A percentile compares a stretch with the other conserved stretches of the same genome.
These are phyloP conservation scores for Cassiopea andromeda DNA, from an alignment of 30 jellyfish, hydroid and myxozoan species.

Conservation along the genomic window DNA sequence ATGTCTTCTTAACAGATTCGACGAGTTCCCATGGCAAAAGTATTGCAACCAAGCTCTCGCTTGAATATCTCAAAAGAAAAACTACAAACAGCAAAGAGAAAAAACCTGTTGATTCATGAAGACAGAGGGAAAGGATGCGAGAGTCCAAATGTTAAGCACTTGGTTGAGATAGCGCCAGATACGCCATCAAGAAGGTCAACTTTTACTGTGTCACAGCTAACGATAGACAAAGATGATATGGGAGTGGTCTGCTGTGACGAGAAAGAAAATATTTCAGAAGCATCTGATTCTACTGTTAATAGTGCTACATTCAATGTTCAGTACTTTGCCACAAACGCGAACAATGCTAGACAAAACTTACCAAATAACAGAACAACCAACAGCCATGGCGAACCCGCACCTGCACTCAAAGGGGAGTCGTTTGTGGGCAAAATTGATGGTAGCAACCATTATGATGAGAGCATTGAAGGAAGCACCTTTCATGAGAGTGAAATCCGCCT, in stretches of 20 bases:
- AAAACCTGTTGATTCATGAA: background rate
- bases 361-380: background rate
- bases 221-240: background rate
- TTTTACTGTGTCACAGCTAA: conserved; percentile 51
- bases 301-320: conserved; percentile 38
- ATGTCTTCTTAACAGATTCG: background rate
- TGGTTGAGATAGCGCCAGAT: conserved; percentile 69
- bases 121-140: background rate
- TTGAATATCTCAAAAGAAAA: background rate
- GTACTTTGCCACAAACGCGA: background rate
- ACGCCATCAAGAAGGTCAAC: conserved; percentile 84
- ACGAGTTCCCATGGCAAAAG: conserved; percentile 9
- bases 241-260: background rate
- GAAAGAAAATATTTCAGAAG: conserved; percentile 24
- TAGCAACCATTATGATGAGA: background rate
- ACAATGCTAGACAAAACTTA: background rate
- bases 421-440: background rate
- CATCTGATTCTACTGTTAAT: background rate
- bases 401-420: background rate
- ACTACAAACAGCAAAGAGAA: background rate
- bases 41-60: conserved; percentile 34
- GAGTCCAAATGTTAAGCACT: conserved; percentile 37
- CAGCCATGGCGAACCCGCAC: too few species aligned
- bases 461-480: conserved; percentile 41
- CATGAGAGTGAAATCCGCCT: conserved; percentile 74